Evolutionary conservation across 1,140 invertebrate species (phyloP).

Genomic region (Drosophila littoralis): DNA sequence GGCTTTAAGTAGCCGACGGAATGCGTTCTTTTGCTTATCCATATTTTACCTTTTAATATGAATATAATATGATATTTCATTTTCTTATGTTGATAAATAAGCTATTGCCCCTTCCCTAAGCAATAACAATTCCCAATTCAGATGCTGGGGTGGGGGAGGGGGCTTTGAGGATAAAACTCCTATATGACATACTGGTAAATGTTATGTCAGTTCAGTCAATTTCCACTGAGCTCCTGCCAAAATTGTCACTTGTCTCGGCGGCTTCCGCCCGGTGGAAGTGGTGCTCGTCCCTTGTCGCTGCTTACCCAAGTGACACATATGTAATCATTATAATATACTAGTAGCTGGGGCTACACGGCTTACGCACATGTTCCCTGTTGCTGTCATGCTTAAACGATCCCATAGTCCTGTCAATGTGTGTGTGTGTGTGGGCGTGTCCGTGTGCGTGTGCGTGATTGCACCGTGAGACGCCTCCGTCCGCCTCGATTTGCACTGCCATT

Average conservation of each 20-base stretch:
- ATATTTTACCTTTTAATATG: not conserved
- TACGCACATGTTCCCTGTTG: constrained; percentile 43
- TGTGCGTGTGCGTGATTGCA: constrained; percentile 64
- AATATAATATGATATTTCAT: not conserved
- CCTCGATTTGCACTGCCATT: constrained; percentile 59
- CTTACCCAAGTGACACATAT: constrained; percentile 57
- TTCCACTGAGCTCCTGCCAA: constrained; percentile 22
- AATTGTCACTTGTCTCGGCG: constrained; percentile 37
- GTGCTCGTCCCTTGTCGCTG: not conserved
- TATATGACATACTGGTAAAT: constrained; percentile 32
- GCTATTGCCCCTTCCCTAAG: not conserved
- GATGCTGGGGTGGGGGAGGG: too few species aligned
- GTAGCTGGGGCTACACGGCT: constrained; percentile 26
- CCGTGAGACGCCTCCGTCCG: constrained; percentile 43
- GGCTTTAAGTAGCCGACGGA: too few species aligned
- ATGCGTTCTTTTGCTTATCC: too few species aligned
- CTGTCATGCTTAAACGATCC: constrained; percentile 44
- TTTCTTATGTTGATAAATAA: not conserved
- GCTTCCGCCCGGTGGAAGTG: constrained; percentile 9
- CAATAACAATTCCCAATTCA: constrained; percentile 21
- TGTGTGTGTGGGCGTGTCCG: not conserved
- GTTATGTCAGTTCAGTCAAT: constrained; percentile 37
- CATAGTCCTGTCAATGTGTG: constrained; percentile 33
- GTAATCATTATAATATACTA: constrained; percentile 57
- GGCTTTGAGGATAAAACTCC: constrained; percentile 22